Percentiles rank a stretch among this genome's conserved stretches.
Evolutionary conservation across 2,888 invertebrate genomes (phyloP).

Genomic region (Alsophila aescularia): DNA sequence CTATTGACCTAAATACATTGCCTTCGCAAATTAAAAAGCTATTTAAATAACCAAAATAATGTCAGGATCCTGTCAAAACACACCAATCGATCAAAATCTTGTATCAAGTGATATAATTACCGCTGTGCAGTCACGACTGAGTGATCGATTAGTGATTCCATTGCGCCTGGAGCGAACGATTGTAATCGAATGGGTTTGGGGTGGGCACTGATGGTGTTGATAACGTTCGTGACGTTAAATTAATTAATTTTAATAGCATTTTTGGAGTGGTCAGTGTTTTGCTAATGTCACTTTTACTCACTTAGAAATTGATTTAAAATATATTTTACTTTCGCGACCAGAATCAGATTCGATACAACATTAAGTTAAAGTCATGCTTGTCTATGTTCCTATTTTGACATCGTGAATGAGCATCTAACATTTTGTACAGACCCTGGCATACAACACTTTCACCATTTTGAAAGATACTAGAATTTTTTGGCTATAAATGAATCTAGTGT

Average conservation of each 20-base stretch:
- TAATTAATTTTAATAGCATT: slow-evolving; percentile 23
- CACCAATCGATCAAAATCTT: slow-evolving; percentile 36
- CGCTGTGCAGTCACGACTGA: slow-evolving; percentile 28
- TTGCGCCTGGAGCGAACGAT: slow-evolving; percentile 31
- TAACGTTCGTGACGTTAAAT: background rate
- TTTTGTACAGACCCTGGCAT: too few relatives aligned
- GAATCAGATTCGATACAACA: too few relatives aligned
- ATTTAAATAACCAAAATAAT: slow-evolving; percentile 14
- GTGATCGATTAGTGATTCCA: slow-evolving; percentile 36
- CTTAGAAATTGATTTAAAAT: background rate
- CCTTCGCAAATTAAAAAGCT: slow-evolving; percentile 11
- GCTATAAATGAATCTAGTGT: too few relatives aligned
- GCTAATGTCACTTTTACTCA: background rate
- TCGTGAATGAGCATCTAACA: too few relatives aligned
- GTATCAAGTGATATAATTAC: slow-evolving; percentile 40
- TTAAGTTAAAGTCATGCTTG: too few relatives aligned
- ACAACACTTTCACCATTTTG: too few relatives aligned
- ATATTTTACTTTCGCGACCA: too few relatives aligned
- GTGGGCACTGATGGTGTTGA: slow-evolving; percentile 16
- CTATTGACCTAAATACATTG: too few relatives aligned
- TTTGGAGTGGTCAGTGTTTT: background rate
- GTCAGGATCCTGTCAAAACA: slow-evolving; percentile 37
- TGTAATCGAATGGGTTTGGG: slow-evolving; percentile 22
- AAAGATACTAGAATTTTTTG: too few relatives aligned
- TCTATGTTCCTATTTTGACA: too few relatives aligned